Evolutionary conservation across 2,888 invertebrate species (phyloP), one percentile per base, ranked within the genome.

Genomic region (Megastigmus dorsalis): DNA sequence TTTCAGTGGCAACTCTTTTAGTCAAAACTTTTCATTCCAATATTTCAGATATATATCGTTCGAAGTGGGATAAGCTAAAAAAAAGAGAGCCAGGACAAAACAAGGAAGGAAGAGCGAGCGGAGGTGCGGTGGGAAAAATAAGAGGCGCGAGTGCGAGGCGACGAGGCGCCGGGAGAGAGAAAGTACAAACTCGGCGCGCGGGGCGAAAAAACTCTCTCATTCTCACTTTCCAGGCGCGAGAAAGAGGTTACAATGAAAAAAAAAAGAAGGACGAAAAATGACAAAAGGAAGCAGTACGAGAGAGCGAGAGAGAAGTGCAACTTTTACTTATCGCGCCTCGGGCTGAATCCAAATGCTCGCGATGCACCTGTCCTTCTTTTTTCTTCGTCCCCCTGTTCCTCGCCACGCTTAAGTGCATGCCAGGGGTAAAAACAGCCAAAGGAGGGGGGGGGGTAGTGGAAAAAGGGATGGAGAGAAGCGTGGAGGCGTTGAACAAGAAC

Each of bases 311-410:
- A 38, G 30, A 45, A 45, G 74, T 67, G 60, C 78, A 81, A 82
- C 78, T 82, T 82, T 79, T 81, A 82, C 83, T 82, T 82, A 82
- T 82, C 81, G 78, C 80, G 80, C 80, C 79, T 78, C 74, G 69
- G 63, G 82, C 79, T 77, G 76, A 73, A 76, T 76, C 76, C 41
- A 72, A 76, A 76, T 73, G 69, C 76, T 62, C 68, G 48, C 43
- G 38, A 60, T 54, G 65, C 66, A 76, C 59, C 73, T 73, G 54
- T 41, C 52, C 75, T 79, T 77, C 75, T 78, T 77, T n/a, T 76
- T 52, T 59, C 74, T 57, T 30, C 28, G 67, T 50, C 55, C 26
- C 30, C 20, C 38, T 15, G n/a, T 18, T 6, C 26, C 45, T 68
- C n/a, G 69, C 52, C 45, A 18, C 57, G 36, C 28, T 65, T 67